These are phyloP conservation scores for Stylophora pistillata DNA, from an alignment of 64 coral and sea anemone genomes.

Conservation along the genomic window DNA sequence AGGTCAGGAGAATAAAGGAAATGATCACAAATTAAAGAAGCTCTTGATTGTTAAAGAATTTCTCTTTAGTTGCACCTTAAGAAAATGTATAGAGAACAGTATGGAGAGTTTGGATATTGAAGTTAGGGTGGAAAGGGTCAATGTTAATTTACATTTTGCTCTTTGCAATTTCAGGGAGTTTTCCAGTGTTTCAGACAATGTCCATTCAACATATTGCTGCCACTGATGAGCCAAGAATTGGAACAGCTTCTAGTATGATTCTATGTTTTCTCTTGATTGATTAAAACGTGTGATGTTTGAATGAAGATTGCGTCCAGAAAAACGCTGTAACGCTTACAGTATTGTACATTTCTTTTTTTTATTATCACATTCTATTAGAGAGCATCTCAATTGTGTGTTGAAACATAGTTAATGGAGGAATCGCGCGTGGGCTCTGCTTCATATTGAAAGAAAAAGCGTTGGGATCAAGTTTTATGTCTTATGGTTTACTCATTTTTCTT, in stretches of 20 bases:
- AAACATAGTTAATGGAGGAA: no score
- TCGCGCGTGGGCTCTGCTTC: no score
- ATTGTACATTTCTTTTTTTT: no score
- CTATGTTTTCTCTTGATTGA: neutral
- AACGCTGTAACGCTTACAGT: no score
- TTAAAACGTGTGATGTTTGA: no score
- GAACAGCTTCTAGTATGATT: constrained; percentile 23
- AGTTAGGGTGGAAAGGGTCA: neutral
- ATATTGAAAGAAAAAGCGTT: no score
- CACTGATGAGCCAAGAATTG: neutral
- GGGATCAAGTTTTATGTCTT: neutral
- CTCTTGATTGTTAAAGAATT: neutral
- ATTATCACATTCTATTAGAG: neutral
- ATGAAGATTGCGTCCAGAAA: no score
- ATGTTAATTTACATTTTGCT: neutral
- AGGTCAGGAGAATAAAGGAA: no score
- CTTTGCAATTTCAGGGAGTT: neutral
- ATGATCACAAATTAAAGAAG: neutral
- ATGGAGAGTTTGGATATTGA: neutral
- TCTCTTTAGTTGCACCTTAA: no score
- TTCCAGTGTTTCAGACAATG: constrained; percentile 18
- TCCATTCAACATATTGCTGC: neutral
- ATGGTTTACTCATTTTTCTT: neutral
- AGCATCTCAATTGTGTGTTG: no score
- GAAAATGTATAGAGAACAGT: neutral